These are phyloP conservation scores for Brassicogethes aeneus DNA, from an alignment of 2,888 invertebrate genomes.

Conservation along the genomic window DNA sequence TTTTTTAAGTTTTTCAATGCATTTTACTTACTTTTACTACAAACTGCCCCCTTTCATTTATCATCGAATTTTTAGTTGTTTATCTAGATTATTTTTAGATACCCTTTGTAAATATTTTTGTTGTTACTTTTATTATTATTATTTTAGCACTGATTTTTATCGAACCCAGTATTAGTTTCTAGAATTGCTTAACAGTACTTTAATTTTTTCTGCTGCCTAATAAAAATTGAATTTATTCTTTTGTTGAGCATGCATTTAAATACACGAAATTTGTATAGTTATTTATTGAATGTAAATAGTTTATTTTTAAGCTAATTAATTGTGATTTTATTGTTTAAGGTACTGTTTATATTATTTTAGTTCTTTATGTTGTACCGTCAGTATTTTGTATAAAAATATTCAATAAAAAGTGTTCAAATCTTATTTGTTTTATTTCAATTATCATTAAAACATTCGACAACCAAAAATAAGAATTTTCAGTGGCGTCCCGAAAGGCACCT, in stretches of 20 bases:
- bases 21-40: no score
- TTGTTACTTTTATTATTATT: no score
- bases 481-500: no score
- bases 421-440: no score
- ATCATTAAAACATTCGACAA: no score
- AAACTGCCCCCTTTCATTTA: no score
- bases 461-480: no score
- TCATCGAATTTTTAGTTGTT: neutral
- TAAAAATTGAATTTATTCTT: no score
- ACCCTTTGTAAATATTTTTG: neutral
- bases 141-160: slow-evolving; percentile 1
- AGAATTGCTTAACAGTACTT: neutral
- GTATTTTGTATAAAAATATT: slow-evolving; percentile 1
- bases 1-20: neutral
- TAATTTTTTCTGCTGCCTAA: no score
- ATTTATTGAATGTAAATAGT: neutral
- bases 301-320: neutral
- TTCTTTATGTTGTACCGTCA: neutral
- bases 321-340: neutral
- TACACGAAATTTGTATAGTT: neutral
- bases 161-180: neutral
- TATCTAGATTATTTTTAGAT: neutral
- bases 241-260: neutral
- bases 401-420: no score
- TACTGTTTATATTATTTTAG: neutral